Conservation (phyloP, 2,797 vertebrate species). For the Thunnus albacares region DNA sequence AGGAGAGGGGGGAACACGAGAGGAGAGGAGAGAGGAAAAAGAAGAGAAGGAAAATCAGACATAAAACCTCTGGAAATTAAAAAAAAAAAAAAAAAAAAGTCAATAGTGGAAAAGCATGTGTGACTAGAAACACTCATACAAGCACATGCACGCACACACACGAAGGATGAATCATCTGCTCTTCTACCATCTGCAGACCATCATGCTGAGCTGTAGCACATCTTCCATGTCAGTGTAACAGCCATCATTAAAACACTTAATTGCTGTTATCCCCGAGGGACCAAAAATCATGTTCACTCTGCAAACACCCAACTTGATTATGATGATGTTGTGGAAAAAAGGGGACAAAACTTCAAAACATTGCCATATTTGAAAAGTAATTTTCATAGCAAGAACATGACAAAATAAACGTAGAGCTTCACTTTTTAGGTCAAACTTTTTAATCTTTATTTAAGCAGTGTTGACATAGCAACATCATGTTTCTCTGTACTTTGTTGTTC, state of each 20-base stretch:
- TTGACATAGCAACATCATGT: neutral
- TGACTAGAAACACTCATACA: neutral
- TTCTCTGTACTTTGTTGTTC: neutral
- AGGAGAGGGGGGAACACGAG: conserved; percentile 20
- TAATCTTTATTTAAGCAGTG: neutral
- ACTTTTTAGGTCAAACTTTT: neutral
- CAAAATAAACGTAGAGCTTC: neutral
- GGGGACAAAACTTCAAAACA: neutral
- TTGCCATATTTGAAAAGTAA: neutral
- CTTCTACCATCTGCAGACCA: conserved; percentile 16
- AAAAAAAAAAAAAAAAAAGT: conserved; percentile 30
- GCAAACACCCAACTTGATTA: neutral
- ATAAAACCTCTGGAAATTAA: conserved; percentile 27
- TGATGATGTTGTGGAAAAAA: neutral
- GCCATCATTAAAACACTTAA: conserved; percentile 30
- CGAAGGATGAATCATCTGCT: conserved; percentile 10
- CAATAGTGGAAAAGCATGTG: conserved; percentile 28
- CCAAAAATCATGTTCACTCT: neutral
- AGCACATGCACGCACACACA: no score
- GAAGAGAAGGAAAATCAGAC: conserved; percentile 35
- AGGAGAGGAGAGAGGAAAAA: conserved; percentile 20
- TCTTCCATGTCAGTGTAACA: conserved; percentile 30
- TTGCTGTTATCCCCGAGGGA: neutral
- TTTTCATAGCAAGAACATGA: neutral
- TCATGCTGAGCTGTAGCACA: conserved; percentile 1